A percentile compares a stretch with the other conserved stretches of the same genome.
phyloP scores from a whole-genome alignment of 2,113 vertebrate species.

The Cercocebus atys region DNA sequence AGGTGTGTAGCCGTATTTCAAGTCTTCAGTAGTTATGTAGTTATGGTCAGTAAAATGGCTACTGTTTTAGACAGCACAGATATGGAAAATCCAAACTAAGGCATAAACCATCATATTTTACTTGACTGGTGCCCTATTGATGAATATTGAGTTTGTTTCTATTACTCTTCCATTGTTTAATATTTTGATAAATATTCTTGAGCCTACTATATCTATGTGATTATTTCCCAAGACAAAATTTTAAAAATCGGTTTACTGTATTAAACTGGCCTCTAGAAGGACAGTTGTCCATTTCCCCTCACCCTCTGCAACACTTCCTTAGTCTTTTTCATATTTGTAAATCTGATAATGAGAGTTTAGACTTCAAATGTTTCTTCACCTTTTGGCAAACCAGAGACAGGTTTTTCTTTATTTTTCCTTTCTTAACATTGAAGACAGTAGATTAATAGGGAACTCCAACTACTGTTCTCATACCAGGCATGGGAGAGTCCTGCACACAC shows the following conservation, averaged over 20 bases:
- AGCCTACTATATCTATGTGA: background rate
- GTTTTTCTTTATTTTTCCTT: conserved; percentile 27
- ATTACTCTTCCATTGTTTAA: background rate
- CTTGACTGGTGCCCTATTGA: background rate
- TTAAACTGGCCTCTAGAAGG: conserved; percentile 5
- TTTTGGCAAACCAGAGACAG: conserved; percentile 33
- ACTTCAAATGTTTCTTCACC: conserved; percentile 31
- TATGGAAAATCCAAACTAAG: conserved; percentile 37
- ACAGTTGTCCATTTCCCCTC: background rate
- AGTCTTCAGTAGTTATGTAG: background rate
- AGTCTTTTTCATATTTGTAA: conserved; percentile 42
- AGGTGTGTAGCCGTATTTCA: background rate
- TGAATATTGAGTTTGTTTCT: conserved; percentile 27
- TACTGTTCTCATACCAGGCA: conserved; percentile 9
- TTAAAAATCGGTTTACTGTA: background rate
- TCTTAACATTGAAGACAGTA: conserved; percentile 52
- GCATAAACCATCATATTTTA: conserved; percentile 21
- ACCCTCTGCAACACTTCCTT: conserved; percentile 24
- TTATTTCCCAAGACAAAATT: conserved; percentile 40
- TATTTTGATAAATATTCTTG: background rate
- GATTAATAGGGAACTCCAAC: conserved; percentile 26
- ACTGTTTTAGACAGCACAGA: conserved; percentile 5
- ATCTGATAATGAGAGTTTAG: conserved; percentile 23
- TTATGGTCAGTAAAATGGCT: background rate
- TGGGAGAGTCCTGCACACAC: background rate